phyloP scores from a whole-genome alignment of 2,113 vertebrate species.

The Hymenochirus boettgeri region DNA sequence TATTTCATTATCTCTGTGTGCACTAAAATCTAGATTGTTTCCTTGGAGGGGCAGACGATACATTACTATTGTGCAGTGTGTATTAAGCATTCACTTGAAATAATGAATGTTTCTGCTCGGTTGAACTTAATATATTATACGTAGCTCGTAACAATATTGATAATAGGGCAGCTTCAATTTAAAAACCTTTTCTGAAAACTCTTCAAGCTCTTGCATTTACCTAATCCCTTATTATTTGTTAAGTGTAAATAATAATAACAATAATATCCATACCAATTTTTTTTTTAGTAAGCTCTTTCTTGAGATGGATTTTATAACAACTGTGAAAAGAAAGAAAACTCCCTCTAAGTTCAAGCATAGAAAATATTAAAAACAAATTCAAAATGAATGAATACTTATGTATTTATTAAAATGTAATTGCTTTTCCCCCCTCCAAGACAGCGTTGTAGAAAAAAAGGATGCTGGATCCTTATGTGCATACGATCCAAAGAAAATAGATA shows the following conservation, averaged over 20 bases:
- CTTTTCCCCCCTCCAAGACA: slow-evolving; percentile 3
- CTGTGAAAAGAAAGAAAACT: slow-evolving; percentile 6
- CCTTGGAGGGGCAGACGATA: too few species aligned
- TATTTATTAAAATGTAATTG: slow-evolving; percentile 41
- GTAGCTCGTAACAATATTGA: too few species aligned
- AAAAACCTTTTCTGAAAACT: not conserved
- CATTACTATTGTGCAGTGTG: too few species aligned
- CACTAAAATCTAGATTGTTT: too few species aligned
- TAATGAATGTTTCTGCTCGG: too few species aligned
- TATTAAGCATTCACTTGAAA: too few species aligned
- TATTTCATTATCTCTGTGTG: too few species aligned
- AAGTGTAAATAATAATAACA: slow-evolving; percentile 1
- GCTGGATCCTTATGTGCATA: slow-evolving; percentile 32
- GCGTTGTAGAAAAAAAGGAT: slow-evolving; percentile 19
- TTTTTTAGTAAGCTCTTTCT: slow-evolving; percentile 3
- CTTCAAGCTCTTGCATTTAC: not conserved
- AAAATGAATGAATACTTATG: slow-evolving; percentile 36
- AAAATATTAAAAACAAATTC: slow-evolving; percentile 17
- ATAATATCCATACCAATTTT: slow-evolving; percentile 1
- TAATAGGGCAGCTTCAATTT: not conserved
- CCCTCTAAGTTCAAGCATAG: slow-evolving; percentile 11
- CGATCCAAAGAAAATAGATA: slow-evolving; percentile 38
- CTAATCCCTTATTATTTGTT: not conserved
- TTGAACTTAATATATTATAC: too few species aligned
- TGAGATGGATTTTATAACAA: slow-evolving; percentile 5